Conservation (phyloP, 2,113 vertebrate genomes). For the Laterallus jamaicensis region DNA sequence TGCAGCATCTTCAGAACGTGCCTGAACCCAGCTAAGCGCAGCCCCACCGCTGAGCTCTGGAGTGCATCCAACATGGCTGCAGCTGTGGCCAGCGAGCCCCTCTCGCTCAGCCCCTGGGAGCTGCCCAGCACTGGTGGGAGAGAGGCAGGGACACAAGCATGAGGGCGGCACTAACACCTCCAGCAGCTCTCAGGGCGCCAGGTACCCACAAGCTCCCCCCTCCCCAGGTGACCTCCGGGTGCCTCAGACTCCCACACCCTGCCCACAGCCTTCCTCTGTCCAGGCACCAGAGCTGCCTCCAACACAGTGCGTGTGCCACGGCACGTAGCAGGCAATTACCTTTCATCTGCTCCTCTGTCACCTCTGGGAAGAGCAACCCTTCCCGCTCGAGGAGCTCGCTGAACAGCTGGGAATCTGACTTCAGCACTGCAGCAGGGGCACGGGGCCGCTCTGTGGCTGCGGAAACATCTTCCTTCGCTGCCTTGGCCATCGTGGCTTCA, state of each 20-base stretch:
- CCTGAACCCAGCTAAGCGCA: slow-evolving; percentile 79
- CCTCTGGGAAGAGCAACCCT: slow-evolving; percentile 71
- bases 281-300: not conserved
- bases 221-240: not conserved
- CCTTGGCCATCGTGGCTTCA: slow-evolving; percentile 41
- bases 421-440: not conserved
- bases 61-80: slow-evolving; percentile 78
- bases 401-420: slow-evolving; percentile 71
- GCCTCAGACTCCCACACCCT: accelerated
- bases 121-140: slow-evolving; percentile 71
- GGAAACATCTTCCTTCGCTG: slow-evolving; percentile 70
- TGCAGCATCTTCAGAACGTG: slow-evolving; percentile 81
- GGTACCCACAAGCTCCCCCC: not conserved
- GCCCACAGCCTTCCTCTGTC: not conserved
- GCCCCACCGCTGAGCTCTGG: slow-evolving; percentile 75
- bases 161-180: not conserved
- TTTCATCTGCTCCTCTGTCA: slow-evolving; percentile 82
- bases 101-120: slow-evolving; percentile 72
- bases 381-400: slow-evolving; percentile 82
- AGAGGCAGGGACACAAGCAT: not conserved
- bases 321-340: slow-evolving; percentile 20
- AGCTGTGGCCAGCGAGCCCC: slow-evolving; percentile 75
- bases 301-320: accelerated
- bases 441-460: not conserved
- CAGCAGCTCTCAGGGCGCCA: not conserved